These are phyloP conservation scores for Clytia hemisphaerica DNA, from an alignment of 30 jellyfish, hydroid and myxozoan species.

Conservation along the genomic window DNA sequence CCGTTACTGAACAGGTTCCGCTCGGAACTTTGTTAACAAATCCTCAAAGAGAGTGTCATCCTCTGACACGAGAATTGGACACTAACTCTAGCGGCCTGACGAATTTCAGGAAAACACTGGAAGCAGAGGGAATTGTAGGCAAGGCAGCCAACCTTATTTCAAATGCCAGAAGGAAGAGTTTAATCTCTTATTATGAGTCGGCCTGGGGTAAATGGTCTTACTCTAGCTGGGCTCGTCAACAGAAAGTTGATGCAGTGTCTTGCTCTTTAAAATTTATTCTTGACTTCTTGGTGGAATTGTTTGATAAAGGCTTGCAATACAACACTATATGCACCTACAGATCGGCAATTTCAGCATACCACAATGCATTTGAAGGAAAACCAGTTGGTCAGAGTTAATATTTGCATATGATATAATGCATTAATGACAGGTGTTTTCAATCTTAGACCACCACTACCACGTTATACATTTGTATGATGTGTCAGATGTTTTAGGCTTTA, in stretches of 20 bases:
- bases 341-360: slow-evolving; percentile 14
- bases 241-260: slow-evolving; percentile 8
- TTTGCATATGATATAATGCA: background rate
- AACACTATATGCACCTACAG: slow-evolving; percentile 3
- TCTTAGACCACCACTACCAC: too few species aligned
- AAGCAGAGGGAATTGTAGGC: background rate
- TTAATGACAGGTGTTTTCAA: slow-evolving; percentile 2
- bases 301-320: background rate
- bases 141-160: too few species aligned
- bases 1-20: background rate
- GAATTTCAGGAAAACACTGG: slow-evolving; percentile 4
- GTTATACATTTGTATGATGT: too few species aligned
- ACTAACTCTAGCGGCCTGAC: slow-evolving; percentile 26
- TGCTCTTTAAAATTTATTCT: slow-evolving; percentile 11
- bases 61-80: background rate
- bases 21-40: too few species aligned
- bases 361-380: background rate
- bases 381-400: slow-evolving; percentile 15
- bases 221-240: slow-evolving; percentile 5
- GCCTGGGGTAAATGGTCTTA: too few species aligned
- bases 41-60: too few species aligned
- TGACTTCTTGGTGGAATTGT: background rate
- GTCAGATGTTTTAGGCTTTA: too few species aligned
- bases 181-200: slow-evolving; percentile 5
- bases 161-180: background rate